These are phyloP conservation scores for Stenoptilia bipunctidactyla DNA, from an alignment of 2,888 invertebrate genomes.

Conservation along the genomic window DNA sequence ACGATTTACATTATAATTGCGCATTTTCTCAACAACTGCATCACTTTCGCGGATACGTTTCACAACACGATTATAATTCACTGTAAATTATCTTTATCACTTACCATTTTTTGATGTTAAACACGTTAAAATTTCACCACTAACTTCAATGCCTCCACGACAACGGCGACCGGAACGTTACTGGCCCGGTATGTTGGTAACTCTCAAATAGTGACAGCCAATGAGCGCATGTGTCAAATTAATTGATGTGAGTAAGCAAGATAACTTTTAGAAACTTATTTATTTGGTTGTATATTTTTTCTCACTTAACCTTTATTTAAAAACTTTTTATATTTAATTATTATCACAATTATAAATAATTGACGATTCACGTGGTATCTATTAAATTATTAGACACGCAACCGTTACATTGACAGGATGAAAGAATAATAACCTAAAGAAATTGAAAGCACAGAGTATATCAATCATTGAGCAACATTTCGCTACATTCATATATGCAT, in stretches of 20 bases:
- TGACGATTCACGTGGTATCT: too few species aligned
- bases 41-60: slow-evolving; percentile 26
- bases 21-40: slow-evolving; percentile 24
- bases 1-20: slow-evolving; percentile 38
- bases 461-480: too few species aligned
- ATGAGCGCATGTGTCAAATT: slow-evolving; percentile 68
- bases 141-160: slow-evolving; percentile 65
- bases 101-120: slow-evolving; percentile 70
- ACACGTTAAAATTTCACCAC: slow-evolving; percentile 67
- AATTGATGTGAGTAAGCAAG: slow-evolving; percentile 33
- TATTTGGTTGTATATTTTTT: too few species aligned
- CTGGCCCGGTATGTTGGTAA: slow-evolving; percentile 58
- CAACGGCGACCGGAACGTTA: slow-evolving; percentile 68
- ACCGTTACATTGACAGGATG: slow-evolving; percentile 10
- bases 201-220: slow-evolving; percentile 45
- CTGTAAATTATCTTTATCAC: slow-evolving; percentile 53
- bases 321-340: too few species aligned
- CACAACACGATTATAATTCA: slow-evolving; percentile 42
- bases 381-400: slow-evolving; percentile 20
- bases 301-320: too few species aligned
- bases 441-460: slow-evolving; percentile 1
- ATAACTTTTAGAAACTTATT: too few species aligned
- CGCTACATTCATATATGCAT: too few species aligned
- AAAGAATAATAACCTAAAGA: neutral
- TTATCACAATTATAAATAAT: too few species aligned